These are phyloP conservation scores for Acleris cristana DNA, from an alignment of 2,888 invertebrate species.

Conservation along the genomic window DNA sequence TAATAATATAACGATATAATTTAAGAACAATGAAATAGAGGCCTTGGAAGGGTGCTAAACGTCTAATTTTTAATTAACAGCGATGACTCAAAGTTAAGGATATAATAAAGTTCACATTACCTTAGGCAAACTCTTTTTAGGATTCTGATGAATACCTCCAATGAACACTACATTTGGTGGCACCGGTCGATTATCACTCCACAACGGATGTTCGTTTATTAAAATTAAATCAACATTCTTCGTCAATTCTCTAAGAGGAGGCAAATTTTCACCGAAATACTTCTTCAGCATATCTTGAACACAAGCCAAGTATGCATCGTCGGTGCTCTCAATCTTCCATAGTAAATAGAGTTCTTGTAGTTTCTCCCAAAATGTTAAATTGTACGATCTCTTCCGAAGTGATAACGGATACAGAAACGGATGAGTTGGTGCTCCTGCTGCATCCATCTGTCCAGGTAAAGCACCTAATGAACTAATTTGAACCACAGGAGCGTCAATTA, in stretches of 20 bases:
- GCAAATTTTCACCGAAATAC: constrained; percentile 46
- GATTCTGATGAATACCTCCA: constrained; percentile 63
- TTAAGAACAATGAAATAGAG: too few species aligned
- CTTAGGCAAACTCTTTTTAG: constrained; percentile 60
- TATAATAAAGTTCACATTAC: constrained; percentile 44
- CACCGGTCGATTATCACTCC: constrained; percentile 48
- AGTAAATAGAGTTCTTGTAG: constrained; percentile 37
- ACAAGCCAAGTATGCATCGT: constrained; percentile 6
- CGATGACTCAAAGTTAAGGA: not conserved
- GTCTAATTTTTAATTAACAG: not conserved
- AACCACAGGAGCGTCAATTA: constrained; percentile 53
- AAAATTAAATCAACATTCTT: constrained; percentile 61
- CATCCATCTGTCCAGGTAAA: not conserved
- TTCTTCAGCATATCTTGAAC: constrained; percentile 39
- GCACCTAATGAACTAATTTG: constrained; percentile 52
- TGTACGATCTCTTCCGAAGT: constrained; percentile 42
- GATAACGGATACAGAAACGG: constrained; percentile 42
- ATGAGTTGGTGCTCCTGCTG: constrained; percentile 46
- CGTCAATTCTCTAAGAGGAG: constrained; percentile 43
- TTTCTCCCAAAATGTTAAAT: constrained; percentile 50
- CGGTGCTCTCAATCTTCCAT: not conserved
- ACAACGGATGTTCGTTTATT: constrained; percentile 59
- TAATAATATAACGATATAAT: too few species aligned
- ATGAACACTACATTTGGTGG: constrained; percentile 62
- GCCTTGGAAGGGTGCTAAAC: not conserved